Conservation (phyloP, 2,888 invertebrate species). For the Leptarthrus brevirostris region DNA sequence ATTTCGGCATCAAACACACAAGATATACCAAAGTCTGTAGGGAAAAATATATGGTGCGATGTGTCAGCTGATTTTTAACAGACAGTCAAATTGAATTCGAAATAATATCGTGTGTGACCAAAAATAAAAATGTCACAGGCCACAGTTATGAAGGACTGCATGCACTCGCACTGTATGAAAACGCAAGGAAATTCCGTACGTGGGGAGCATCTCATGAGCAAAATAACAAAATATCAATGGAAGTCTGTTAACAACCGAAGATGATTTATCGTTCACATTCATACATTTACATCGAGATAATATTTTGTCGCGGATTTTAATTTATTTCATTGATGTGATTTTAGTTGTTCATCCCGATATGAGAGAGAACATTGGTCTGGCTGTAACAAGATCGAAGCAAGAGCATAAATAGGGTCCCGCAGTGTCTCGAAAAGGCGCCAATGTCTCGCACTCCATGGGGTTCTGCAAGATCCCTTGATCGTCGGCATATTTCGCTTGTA, state of each 20-base stretch:
- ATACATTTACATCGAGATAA: slow-evolving; percentile 50
- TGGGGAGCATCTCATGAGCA: slow-evolving; percentile 27
- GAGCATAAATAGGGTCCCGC: slow-evolving; percentile 46
- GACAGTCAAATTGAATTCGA: too few relatives aligned
- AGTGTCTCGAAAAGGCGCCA: slow-evolving; percentile 50
- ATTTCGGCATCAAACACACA: too few relatives aligned
- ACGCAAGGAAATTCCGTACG: slow-evolving; percentile 21
- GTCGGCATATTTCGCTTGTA: slow-evolving; percentile 40
- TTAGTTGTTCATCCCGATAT: slow-evolving; percentile 28
- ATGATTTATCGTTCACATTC: slow-evolving; percentile 42
- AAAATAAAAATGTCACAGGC: slow-evolving; percentile 31
- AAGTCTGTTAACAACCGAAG: slow-evolving; percentile 48
- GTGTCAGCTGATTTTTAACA: too few relatives aligned
- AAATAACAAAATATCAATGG: slow-evolving; percentile 37
- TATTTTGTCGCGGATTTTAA: slow-evolving; percentile 51
- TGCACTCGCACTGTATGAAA: background rate
- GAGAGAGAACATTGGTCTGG: slow-evolving; percentile 14
- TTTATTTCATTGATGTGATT: slow-evolving; percentile 49
- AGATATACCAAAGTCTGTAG: too few relatives aligned
- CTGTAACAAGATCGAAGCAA: slow-evolving; percentile 22
- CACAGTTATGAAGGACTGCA: background rate
- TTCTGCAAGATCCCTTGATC: slow-evolving; percentile 36
- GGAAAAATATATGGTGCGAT: too few relatives aligned
- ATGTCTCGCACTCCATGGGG: slow-evolving; percentile 51
- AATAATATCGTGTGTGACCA: too few relatives aligned